Evolutionary conservation across 2,797 vertebrate species (phyloP), one percentile per base, ranked within the genome.

Genomic region (Amazona ochrocephala): DNA sequence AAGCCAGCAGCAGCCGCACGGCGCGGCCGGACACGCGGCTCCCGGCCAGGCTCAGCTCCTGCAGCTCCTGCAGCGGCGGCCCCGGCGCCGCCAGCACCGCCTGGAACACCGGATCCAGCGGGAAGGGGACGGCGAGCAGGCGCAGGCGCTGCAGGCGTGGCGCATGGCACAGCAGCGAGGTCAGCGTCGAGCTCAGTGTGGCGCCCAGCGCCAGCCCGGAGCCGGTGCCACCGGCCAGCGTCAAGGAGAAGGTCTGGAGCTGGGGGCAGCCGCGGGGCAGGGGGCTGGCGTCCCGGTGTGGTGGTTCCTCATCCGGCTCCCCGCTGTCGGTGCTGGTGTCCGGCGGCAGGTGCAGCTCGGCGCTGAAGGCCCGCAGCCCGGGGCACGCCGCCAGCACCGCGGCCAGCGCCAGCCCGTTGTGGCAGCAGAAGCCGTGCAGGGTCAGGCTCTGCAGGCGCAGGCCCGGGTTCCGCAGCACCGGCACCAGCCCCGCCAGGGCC

Each of bases 61-160:
- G 32, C 61, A 98, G 95, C 56, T 99, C 99, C 4, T 98, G 98
- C 6, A 98, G 98, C 1, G 98, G 98, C 8, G 98, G 95, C 1
- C 84, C 76, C 0, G 62, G 72, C 0, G 54, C 51, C 0, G 50
- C 79, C 87, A 97, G 94, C 15, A 71, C 94, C 1, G 67, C 66
- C 83, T 94, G 37, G 4, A 97, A 92, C 53, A 97, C 80, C 0
- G 64, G 45, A 84, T 98, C 96, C 95, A 99, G 87, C 1, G 84
- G 94, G 76, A 98, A 98, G 1, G 98, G 98, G 81, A 98, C 8
- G 58, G 97, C 77, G 18, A 98, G 89, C 37, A 99, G 96, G 1
- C 96, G 96, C 32, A 99, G 87, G 19, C 41, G 97, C 84, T 96
- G 97, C 61, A 99, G 97, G 16, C 73, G 71, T 0, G 96, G 98